Evolutionary conservation across 2,888 invertebrate species (phyloP).

Genomic region (Corbicula japonica): DNA sequence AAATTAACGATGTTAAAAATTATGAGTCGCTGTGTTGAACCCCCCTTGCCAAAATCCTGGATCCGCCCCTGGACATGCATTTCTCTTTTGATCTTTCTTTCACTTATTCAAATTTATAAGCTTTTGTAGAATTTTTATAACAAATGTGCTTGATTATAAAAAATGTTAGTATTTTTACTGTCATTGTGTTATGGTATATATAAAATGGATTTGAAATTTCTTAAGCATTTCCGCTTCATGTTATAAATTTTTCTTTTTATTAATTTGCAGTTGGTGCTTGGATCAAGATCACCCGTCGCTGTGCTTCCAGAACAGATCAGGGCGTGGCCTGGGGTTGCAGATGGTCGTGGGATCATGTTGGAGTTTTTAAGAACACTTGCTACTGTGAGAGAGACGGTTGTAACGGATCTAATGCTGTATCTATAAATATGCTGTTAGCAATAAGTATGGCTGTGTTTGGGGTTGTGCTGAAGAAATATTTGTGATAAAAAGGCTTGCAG

Average conservation of each 20-base stretch:
- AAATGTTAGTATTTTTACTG: no score
- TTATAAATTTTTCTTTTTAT: no score
- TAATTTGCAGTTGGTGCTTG: constrained; percentile 84
- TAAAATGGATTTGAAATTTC: not conserved
- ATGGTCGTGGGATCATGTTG: constrained; percentile 97
- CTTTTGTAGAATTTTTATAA: no score
- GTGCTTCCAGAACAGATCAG: constrained; percentile 86
- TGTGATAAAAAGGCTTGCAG: constrained; percentile 44
- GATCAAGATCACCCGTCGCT: constrained; percentile 86
- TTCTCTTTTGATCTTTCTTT: no score
- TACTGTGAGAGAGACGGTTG: constrained; percentile 96
- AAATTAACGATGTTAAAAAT: no score
- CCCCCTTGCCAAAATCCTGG: no score
- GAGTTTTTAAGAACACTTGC: constrained; percentile 98
- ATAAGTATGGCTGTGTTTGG: constrained; percentile 34
- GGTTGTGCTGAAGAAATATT: constrained; percentile 25
- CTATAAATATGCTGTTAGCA: constrained; percentile 53
- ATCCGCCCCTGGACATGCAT: no score
- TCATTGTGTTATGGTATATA: no score
- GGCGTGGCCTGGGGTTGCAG: constrained; percentile 98
- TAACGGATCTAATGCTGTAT: constrained; percentile 87
- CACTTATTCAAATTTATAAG: no score
- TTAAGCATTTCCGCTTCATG: not conserved
- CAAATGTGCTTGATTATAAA: no score
- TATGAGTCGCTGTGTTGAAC: no score